Evolutionary conservation across 2,797 vertebrate genomes (phyloP).

Genomic region (Staurois parvus): DNA sequence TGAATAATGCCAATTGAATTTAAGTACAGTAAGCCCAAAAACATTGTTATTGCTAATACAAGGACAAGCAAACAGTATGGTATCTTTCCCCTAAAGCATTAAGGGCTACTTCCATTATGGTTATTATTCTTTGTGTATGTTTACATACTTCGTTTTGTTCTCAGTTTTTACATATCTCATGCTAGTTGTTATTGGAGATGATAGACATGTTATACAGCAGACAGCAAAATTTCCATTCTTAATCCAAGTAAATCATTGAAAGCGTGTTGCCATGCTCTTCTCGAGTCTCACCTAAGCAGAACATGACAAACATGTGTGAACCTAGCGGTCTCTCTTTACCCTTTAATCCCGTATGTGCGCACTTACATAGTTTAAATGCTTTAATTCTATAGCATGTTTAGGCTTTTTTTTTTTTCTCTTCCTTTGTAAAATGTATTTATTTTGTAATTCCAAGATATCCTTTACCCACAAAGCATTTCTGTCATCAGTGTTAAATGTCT

Average conservation of each 20-base stretch:
- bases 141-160: constrained; percentile 23
- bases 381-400: constrained; percentile 34
- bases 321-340: not conserved
- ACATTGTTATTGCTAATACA: not conserved
- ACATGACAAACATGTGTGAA: constrained; percentile 51
- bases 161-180: constrained; percentile 20
- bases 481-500: constrained; percentile 53
- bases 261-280: constrained; percentile 38
- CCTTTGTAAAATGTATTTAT: constrained; percentile 46
- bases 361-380: constrained; percentile 51
- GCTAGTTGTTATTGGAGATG: constrained; percentile 27
- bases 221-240: constrained; percentile 45
- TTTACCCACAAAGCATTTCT: constrained; percentile 49
- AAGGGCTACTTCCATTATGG: constrained; percentile 9
- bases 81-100: not conserved
- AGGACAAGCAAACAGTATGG: not conserved
- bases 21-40: not conserved
- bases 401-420: constrained; percentile 21
- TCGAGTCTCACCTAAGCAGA: constrained; percentile 47
- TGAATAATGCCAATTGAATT: not conserved
- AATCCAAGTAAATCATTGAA: constrained; percentile 24
- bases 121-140: constrained; percentile 18
- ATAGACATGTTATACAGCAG: constrained; percentile 37
- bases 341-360: constrained; percentile 49
- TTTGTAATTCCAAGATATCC: constrained; percentile 47